phyloP scores from a whole-genome alignment of 1,140 invertebrate genomes.

The Zophobas atratus region DNA sequence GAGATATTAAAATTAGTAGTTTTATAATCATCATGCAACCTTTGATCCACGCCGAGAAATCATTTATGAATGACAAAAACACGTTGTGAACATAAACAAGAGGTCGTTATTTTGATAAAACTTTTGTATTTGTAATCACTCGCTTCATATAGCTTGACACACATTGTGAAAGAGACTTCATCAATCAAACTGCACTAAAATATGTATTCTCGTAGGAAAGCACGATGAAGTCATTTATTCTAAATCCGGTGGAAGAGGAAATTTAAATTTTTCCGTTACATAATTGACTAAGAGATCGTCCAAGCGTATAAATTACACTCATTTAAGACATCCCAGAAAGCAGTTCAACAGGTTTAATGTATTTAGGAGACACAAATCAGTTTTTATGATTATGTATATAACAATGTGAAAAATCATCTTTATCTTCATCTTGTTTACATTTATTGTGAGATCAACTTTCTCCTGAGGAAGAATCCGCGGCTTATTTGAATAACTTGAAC shows the following conservation, averaged over 20 bases:
- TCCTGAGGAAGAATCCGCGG: slow-evolving; percentile 5
- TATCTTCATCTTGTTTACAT: slow-evolving; percentile 27
- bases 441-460: slow-evolving; percentile 28
- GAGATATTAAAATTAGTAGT: slow-evolving; percentile 18
- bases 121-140: not conserved
- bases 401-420: not conserved
- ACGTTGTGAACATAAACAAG: not conserved
- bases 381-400: no score
- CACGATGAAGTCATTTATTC: slow-evolving; percentile 9
- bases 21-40: not conserved
- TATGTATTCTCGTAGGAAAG: not conserved
- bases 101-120: not conserved
- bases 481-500: slow-evolving; percentile 17
- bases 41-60: not conserved
- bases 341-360: no score
- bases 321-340: no score
- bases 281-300: not conserved
- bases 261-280: not conserved
- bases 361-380: no score
- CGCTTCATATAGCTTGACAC: no score
- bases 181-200: not conserved
- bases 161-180: not conserved
- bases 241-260: slow-evolving; percentile 11
- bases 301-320: no score
- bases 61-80: not conserved